Evolutionary conservation across 2,797 vertebrate species (phyloP), one percentile per base, ranked within the genome.

Genomic region (Euphonia xanthogaster): DNA sequence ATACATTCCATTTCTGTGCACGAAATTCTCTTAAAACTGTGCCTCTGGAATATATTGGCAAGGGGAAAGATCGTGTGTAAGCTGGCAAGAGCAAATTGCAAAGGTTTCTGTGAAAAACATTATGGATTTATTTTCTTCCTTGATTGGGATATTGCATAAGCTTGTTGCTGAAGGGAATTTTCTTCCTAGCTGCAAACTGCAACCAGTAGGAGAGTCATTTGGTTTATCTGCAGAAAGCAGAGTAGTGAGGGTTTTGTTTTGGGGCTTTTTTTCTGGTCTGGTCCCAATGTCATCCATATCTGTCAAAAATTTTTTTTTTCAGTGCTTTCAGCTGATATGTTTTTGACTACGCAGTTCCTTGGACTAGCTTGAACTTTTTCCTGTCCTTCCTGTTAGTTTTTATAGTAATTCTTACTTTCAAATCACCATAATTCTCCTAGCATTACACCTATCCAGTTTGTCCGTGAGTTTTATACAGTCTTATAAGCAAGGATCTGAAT

Each of bases 191-290:
- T 89, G 72, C 50, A 65, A 48, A 80, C 6, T 89, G 72, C 74
- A 88, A 51, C 35, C 54, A 37, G 84, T 27, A 40, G 35, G 14
- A 77, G 54, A 86, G 50, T 50, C 45, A 22, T 13, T 54, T 24
- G 18, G 33, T 82, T 87, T 92, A 75, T 91, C 89, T 93, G 70
- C 33, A 73, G 40, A 93, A 92, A 89, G 54, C 85, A 86, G 72
- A 45, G 14, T 35, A 37, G 14, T 37, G 30, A 55, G 27, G 8
- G 40, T 2, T 66, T 87, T 81, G 10, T 68, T 93, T 71, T 35
- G n/a, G 23, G 19, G 13, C 6, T 10, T 44, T 44, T 77, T 18
- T 39, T 47, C 45, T 72, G 5, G 35, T 93, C 39, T 31, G 42
- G 77, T 89, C 37, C 22, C 30, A 37, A 3, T 75, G 23, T 76